phyloP scores from a whole-genome alignment of 2,797 vertebrate species.

The Pristis pectinata region DNA sequence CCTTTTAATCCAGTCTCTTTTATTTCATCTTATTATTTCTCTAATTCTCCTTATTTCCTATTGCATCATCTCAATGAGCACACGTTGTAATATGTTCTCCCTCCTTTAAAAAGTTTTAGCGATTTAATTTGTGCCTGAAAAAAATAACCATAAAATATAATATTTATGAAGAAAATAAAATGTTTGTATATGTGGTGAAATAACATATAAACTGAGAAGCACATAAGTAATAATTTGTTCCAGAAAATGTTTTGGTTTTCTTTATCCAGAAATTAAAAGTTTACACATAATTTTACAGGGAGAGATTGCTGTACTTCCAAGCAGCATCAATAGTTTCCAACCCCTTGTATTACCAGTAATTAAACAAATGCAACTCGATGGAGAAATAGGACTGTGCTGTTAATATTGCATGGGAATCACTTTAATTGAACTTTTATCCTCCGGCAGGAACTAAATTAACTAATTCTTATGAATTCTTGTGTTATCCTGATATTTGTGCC shows the following conservation, averaged over 20 bases:
- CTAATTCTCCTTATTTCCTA: background rate
- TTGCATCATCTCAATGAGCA: no score
- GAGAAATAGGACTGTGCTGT: background rate
- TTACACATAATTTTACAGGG: background rate
- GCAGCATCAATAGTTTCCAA: background rate
- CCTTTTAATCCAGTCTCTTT: background rate
- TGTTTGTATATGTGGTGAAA: background rate
- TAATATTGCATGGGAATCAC: background rate
- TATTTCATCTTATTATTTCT: background rate
- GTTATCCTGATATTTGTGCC: background rate
- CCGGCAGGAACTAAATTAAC: background rate
- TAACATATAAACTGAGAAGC: background rate
- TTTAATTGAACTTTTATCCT: background rate
- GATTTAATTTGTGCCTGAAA: background rate
- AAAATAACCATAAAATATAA: background rate
- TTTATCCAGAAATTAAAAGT: background rate
- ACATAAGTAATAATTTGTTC: background rate
- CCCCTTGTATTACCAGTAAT: background rate
- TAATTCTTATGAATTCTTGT: background rate
- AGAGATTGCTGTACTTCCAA: background rate
- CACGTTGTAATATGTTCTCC: background rate
- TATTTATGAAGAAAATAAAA: background rate
- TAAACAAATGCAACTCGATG: background rate
- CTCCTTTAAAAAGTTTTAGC: background rate
- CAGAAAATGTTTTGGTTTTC: no score